Conservation (phyloP, 1,140 invertebrate genomes). For the Drosophila varians region DNA sequence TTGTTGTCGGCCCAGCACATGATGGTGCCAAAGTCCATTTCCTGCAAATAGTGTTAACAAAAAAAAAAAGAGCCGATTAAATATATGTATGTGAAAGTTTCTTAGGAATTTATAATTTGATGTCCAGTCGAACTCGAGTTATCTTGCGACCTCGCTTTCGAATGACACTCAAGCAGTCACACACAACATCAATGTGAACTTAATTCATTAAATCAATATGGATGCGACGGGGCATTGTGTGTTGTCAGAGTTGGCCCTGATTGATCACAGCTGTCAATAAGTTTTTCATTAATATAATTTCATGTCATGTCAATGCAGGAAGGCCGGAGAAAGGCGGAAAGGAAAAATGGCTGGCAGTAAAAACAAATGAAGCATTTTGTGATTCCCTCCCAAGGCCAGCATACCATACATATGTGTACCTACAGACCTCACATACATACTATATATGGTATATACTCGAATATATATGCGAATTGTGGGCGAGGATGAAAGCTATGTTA, state of each 20-base stretch:
- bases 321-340: slow-evolving; percentile 2
- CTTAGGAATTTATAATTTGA: no score
- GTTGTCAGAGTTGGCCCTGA: slow-evolving; percentile 60
- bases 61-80: no score
- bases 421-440: not conserved
- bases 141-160: slow-evolving; percentile 27
- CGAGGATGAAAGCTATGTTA: slow-evolving; percentile 62
- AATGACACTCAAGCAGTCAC: slow-evolving; percentile 24
- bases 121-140: no score
- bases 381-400: slow-evolving; percentile 7
- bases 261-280: slow-evolving; percentile 79
- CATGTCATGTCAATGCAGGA: slow-evolving; percentile 61
- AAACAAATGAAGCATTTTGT: slow-evolving; percentile 76
- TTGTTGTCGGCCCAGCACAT: slow-evolving; percentile 88
- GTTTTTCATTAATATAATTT: slow-evolving; percentile 82
- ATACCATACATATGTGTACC: not conserved
- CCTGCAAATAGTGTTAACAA: slow-evolving; percentile 74
- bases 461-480: slow-evolving; percentile 37
- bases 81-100: no score
- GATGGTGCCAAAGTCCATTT: slow-evolving; percentile 89
- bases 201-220: slow-evolving; percentile 68
- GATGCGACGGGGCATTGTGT: slow-evolving; percentile 37
- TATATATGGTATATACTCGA: not conserved
- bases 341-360: slow-evolving; percentile 49
- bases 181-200: slow-evolving; percentile 49